Evolutionary conservation across 2,888 invertebrate genomes (phyloP).

Genomic region (Pristionchus japonicus): DNA sequence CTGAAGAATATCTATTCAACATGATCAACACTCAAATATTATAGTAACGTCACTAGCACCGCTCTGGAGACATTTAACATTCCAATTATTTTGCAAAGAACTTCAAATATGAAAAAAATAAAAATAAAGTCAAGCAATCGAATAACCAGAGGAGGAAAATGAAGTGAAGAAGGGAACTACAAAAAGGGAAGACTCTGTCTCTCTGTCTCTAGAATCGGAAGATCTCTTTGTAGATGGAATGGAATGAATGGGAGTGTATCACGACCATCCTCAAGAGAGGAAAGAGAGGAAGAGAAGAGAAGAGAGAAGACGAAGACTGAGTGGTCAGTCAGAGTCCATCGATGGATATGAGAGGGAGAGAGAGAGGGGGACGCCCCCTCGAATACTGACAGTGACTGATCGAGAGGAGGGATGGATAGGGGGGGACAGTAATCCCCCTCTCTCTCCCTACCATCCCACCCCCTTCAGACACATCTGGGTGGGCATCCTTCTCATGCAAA

Average conservation of each 20-base stretch:
- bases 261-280: neutral
- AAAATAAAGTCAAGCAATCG: neutral
- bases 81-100: no score
- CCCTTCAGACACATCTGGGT: conserved; percentile 29
- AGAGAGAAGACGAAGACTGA: neutral
- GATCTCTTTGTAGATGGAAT: neutral
- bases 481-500: conserved; percentile 26
- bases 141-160: conserved; percentile 32
- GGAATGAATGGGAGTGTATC: neutral
- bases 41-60: no score
- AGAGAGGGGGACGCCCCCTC: neutral
- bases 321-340: neutral
- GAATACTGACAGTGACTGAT: neutral
- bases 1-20: conserved; percentile 22
- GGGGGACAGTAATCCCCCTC: conserved; percentile 16
- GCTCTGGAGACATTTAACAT: no score
- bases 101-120: neutral
- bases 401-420: neutral
- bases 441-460: neutral
- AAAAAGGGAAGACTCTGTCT: neutral
- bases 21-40: neutral
- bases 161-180: neutral
- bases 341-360: neutral
- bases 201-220: neutral
- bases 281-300: neutral